A percentile compares a stretch with the other conserved stretches of the same genome.
These are phyloP conservation scores for Chymomyza fuscimana DNA, from an alignment of 2,888 invertebrate species.

Conservation along the genomic window DNA sequence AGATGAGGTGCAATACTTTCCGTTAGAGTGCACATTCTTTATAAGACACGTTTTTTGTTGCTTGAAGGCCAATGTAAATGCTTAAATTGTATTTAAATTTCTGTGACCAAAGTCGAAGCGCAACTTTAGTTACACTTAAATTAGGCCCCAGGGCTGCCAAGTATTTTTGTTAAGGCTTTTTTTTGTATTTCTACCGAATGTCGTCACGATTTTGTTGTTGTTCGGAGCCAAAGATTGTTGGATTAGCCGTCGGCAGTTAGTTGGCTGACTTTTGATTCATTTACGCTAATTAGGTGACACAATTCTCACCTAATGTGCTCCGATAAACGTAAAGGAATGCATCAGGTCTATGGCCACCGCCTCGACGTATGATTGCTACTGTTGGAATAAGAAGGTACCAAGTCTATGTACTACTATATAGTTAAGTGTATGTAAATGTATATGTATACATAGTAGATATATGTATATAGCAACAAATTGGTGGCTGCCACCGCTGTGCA, in stretches of 20 bases:
- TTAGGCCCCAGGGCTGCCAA: conserved; percentile 55
- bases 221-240: conserved; percentile 44
- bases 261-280: conserved; percentile 58
- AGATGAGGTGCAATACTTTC: neutral
- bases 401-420: neutral
- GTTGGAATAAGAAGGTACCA: neutral
- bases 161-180: neutral
- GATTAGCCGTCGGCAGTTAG: conserved; percentile 48
- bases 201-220: conserved; percentile 3
- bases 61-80: conserved; percentile 33
- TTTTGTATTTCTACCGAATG: neutral
- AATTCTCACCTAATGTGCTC: conserved; percentile 78
- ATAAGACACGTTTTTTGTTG: conserved; percentile 32
- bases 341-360: conserved; percentile 27
- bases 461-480: conserved; percentile 19
- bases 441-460: neutral
- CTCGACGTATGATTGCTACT: neutral
- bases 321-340: conserved; percentile 57
- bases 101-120: conserved; percentile 4
- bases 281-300: conserved; percentile 79
- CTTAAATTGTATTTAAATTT: conserved; percentile 9
- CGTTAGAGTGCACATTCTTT: neutral
- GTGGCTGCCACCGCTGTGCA: conserved; percentile 41
- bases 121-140: conserved; percentile 53
- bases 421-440: neutral